Percentiles rank a stretch among this genome's conserved stretches.
phyloP scores from a whole-genome alignment of 2,888 invertebrate genomes.

The Eristalis tenax region DNA sequence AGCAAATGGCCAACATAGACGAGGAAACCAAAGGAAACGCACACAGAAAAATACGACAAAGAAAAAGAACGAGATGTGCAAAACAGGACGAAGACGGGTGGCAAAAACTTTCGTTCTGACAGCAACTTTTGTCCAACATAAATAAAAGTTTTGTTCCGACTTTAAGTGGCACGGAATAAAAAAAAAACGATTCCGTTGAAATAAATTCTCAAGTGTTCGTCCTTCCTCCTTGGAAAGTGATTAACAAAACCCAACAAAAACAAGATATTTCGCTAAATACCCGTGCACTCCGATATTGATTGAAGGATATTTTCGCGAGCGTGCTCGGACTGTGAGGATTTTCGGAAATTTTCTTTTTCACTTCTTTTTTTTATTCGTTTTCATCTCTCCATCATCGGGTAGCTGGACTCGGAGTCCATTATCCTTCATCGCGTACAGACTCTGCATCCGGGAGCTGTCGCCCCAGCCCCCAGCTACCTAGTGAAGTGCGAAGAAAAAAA shows the following conservation, averaged over 20 bases:
- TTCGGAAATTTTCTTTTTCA: constrained; percentile 7
- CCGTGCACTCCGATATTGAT: constrained; percentile 67
- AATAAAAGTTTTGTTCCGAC: constrained; percentile 81
- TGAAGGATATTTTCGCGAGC: constrained; percentile 67
- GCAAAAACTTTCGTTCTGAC: constrained; percentile 78
- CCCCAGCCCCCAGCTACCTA: not conserved
- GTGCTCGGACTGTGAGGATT: constrained; percentile 53
- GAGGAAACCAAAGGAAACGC: constrained; percentile 64
- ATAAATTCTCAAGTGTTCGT: constrained; percentile 45
- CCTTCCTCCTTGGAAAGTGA: constrained; percentile 33
- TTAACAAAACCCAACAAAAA: constrained; percentile 20
- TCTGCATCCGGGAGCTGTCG: constrained; percentile 54
- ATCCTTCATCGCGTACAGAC: constrained; percentile 70
- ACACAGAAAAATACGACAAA: constrained; percentile 70
- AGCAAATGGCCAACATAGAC: constrained; percentile 72
- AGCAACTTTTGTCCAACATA: constrained; percentile 80
- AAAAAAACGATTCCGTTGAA: constrained; percentile 46
- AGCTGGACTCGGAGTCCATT: constrained; percentile 62
- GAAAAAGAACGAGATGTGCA: constrained; percentile 71
- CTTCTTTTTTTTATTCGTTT: constrained; percentile 17
- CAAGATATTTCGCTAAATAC: constrained; percentile 48
- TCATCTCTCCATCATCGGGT: constrained; percentile 37
- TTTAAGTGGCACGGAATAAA: constrained; percentile 71
- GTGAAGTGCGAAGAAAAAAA: not conserved
- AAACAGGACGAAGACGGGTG: constrained; percentile 74